These are phyloP conservation scores for Vanessa cardui DNA, from an alignment of 2,888 invertebrate species.

Conservation along the genomic window DNA sequence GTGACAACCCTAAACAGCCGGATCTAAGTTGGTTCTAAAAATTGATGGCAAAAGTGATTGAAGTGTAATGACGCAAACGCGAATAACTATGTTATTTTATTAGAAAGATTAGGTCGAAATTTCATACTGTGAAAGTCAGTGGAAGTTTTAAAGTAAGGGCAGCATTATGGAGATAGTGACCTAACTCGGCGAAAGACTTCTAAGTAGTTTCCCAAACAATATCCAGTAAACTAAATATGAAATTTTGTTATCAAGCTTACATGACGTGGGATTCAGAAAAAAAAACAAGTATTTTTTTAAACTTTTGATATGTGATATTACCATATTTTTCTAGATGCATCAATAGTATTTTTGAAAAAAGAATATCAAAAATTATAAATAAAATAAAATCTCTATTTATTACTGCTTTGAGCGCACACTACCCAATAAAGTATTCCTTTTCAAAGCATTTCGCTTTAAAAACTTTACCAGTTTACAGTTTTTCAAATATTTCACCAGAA, in stretches of 20 bases:
- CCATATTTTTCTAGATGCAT: too few relatives aligned
- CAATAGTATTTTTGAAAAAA: neutral
- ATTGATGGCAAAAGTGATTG: constrained; percentile 24
- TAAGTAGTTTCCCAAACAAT: constrained; percentile 14
- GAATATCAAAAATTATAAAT: neutral
- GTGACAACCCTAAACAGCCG: constrained; percentile 4
- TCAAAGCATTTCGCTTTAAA: constrained; percentile 21
- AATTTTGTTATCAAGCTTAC: neutral
- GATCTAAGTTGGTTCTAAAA: constrained; percentile 23
- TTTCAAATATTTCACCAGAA: constrained; percentile 43
- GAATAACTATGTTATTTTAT: constrained; percentile 22
- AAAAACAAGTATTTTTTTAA: neutral
- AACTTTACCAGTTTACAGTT: constrained; percentile 33
- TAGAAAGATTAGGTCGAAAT: constrained; percentile 16
- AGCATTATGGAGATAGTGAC: constrained; percentile 13
- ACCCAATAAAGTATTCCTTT: constrained; percentile 15
- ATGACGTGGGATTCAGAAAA: neutral
- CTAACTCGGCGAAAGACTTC: constrained; percentile 2
- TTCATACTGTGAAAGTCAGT: constrained; percentile 4
- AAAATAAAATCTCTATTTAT: neutral
- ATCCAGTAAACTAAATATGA: constrained; percentile 6
- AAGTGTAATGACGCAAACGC: constrained; percentile 17
- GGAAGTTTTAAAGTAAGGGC: constrained; percentile 10
- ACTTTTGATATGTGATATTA: neutral
- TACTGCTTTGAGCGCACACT: constrained; percentile 7